phyloP scores from a whole-genome alignment of 1,140 invertebrate species.

The Scaptomyza montana region DNA sequence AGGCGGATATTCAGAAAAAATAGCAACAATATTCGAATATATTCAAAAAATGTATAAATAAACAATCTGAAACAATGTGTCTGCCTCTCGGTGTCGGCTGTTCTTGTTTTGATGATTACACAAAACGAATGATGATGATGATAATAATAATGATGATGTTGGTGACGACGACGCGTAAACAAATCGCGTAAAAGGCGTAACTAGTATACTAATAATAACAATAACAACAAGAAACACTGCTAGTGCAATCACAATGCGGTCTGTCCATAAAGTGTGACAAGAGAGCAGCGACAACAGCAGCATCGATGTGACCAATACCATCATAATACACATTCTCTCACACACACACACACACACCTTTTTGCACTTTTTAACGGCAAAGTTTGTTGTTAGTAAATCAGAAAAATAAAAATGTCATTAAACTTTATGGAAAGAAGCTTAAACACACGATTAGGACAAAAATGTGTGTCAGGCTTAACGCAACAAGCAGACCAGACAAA shows the following conservation, averaged over 20 bases:
- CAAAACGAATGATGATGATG: constrained; percentile 3
- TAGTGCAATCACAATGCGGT: constrained; percentile 34
- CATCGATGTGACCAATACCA: constrained; percentile 14
- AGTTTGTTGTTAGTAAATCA: neutral
- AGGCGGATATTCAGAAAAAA: constrained; percentile 45
- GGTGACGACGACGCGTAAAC: constrained; percentile 27
- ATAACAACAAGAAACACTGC: neutral
- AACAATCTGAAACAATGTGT: constrained; percentile 38
- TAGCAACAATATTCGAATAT: constrained; percentile 46
- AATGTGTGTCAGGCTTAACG: constrained; percentile 34
- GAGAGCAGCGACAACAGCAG: constrained; percentile 15
- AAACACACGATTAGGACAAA: constrained; percentile 30
- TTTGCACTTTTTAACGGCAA: neutral
- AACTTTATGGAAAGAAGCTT: constrained; percentile 24
- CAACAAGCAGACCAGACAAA: neutral
- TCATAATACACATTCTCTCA: neutral
- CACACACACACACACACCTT: neutral
- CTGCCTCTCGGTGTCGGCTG: neutral
- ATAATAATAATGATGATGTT: constrained; percentile 6
- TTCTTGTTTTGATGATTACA: constrained; percentile 29
- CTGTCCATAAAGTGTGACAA: constrained; percentile 31
- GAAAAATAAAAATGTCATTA: constrained; percentile 34
- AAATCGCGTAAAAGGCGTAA: constrained; percentile 22
- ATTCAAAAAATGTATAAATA: constrained; percentile 21
- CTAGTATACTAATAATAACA: constrained; percentile 11